Evolutionary conservation across 2,888 invertebrate species (phyloP).

Genomic region (Cepaea hortensis): DNA sequence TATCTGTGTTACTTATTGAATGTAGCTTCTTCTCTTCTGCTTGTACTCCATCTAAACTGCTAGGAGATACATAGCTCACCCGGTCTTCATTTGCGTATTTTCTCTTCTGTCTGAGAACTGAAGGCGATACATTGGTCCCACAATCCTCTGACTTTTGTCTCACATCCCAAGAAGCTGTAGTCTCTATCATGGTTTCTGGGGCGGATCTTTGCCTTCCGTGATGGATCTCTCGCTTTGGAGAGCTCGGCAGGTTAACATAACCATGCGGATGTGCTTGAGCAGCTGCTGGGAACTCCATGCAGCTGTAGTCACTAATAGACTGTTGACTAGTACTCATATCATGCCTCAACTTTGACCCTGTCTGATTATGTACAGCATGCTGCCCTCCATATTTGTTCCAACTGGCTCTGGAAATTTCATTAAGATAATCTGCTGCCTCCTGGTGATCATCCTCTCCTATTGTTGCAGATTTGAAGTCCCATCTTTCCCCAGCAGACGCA

Average conservation of each 20-base stretch:
- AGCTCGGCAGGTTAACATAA: conserved; percentile 27
- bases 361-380: neutral
- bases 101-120: conserved; percentile 53
- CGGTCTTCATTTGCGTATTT: conserved; percentile 56
- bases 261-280: neutral
- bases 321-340: conserved; percentile 37
- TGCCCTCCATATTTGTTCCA: conserved; percentile 25
- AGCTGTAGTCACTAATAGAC: conserved; percentile 9
- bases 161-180: neutral
- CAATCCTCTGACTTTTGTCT: neutral
- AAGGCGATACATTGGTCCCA: conserved; percentile 44
- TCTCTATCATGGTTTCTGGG: neutral
- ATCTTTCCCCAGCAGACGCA: neutral
- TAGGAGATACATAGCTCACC: neutral
- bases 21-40: neutral
- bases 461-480: conserved; percentile 20
- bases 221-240: conserved; percentile 12
- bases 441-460: conserved; percentile 8
- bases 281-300: neutral
- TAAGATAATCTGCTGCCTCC: conserved; percentile 23
- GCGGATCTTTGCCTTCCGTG: conserved; percentile 43
- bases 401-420: conserved; percentile 28
- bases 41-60: neutral
- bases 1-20: neutral
- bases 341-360: neutral